Base-by-base conservation (phyloP, 2,797 vertebrate species). In the Cyclura pinguis region DNA sequence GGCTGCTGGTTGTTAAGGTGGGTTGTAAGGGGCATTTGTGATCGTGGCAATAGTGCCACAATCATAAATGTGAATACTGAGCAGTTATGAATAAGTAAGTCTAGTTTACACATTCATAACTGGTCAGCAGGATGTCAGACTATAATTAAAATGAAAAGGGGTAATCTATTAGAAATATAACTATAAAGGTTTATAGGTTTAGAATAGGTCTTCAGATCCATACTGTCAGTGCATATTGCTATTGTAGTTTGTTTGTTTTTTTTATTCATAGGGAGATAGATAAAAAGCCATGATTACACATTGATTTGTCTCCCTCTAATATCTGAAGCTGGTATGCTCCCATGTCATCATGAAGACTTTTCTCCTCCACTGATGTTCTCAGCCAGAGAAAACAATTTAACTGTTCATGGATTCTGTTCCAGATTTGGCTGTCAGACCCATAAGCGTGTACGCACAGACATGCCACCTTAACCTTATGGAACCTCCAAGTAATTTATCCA, bases 371-470 rank as follows among this genome's bases (percentile, higher is more conserved):
- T 90, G 85, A 89, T 59, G 32, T 95, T 92, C 62, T 74, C 80
- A 89, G 18, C 29, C 86, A 87, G 80, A 83, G 94, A 97, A 96
- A 94, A 82, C 89, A 92, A 95, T 94, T 95, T 83, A 83, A 7
- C 42, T 88, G 72, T 80, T 92, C 88, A 93, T 86, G 92, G 95
- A 90, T 47, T 62, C 52, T 84, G 64, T 81, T 80, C 86, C 38
- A 52, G 94, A 90, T 87, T 47, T 93, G 90, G 92, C 85, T 85
- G 8, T 76, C 64, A 84, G 57, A 86, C 55, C 62, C 55, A 82
- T 76, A 77, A 83, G 50, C 27, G 42, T 72, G 57, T 57, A 2
- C 24, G 42, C n/a, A 29, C 84, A 57, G 4, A 1, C 59, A 84
- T 16, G 50, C 55, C 90, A 92, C 87, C 92, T 93, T 94, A 92